A percentile compares a stretch with the other conserved stretches of the same genome.
Evolutionary conservation across 1,140 invertebrate species (phyloP).

Genomic region (Brachionus asplanchnoidis): DNA sequence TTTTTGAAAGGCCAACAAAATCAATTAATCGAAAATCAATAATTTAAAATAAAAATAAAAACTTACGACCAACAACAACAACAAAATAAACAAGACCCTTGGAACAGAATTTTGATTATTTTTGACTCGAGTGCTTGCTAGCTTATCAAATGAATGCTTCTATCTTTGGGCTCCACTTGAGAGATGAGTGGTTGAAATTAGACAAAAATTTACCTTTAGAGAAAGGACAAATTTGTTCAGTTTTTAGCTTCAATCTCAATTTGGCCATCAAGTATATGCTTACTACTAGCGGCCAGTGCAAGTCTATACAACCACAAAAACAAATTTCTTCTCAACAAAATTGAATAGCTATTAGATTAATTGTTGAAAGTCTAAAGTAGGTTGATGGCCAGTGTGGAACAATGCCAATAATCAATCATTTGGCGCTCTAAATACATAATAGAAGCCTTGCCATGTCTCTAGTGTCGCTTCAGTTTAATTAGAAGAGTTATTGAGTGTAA

Average conservation of each 20-base stretch:
- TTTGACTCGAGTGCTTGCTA: background rate
- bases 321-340: background rate
- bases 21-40: slow-evolving; percentile 31
- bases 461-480: slow-evolving; percentile 22
- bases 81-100: background rate
- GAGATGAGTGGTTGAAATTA: background rate
- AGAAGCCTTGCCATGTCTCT: background rate
- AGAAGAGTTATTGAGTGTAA: background rate
- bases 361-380: background rate
- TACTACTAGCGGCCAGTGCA: background rate
- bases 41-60: background rate
- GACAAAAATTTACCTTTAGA: background rate
- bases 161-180: background rate
- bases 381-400: background rate
- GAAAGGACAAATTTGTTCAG: background rate
- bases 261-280: background rate
- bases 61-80: background rate
- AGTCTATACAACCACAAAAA: background rate
- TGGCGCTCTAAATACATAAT: background rate
- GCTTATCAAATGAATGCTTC: background rate
- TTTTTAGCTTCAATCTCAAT: background rate
- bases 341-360: background rate
- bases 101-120: background rate
- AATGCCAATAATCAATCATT: background rate
- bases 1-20: background rate